phyloP scores from a whole-genome alignment of 2,888 invertebrate species.

The Drosophila setosimentum region DNA sequence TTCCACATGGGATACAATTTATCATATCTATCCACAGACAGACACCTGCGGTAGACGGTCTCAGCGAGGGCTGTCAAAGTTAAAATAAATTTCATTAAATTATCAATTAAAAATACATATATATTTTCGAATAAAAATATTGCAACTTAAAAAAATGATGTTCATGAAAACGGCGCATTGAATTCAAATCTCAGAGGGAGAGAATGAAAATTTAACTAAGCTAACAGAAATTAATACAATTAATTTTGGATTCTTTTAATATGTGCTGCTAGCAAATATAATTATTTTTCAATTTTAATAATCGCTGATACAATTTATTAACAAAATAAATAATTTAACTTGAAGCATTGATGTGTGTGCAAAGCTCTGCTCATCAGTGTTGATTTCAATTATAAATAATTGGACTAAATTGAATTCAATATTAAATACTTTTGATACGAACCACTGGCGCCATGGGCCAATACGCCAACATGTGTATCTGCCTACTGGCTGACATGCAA shows the following conservation, averaged over 20 bases:
- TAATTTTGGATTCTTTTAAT: not conserved
- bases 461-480: conserved; percentile 7
- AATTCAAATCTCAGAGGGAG: not conserved
- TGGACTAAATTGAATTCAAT: conserved; percentile 21
- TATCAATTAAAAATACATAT: not conserved
- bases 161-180: not conserved
- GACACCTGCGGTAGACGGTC: not conserved
- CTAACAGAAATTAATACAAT: not conserved
- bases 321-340: not conserved
- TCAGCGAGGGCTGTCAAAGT: conserved; percentile 13
- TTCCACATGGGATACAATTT: conserved; percentile 47
- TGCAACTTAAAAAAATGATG: not conserved
- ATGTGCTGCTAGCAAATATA: not conserved
- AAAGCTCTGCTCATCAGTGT: not conserved
- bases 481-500: conserved; percentile 51
- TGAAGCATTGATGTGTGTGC: not conserved
- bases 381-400: conserved; percentile 31
- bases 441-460: conserved; percentile 26
- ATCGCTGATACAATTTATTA: not conserved
- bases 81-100: not conserved
- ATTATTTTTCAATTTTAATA: not conserved
- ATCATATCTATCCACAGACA: conserved; percentile 19
- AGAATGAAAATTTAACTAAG: not conserved
- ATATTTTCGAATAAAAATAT: not conserved
- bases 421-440: conserved; percentile 25